Base-by-base conservation (phyloP, 2,797 vertebrate species). In the Pygocentrus nattereri region DNA sequence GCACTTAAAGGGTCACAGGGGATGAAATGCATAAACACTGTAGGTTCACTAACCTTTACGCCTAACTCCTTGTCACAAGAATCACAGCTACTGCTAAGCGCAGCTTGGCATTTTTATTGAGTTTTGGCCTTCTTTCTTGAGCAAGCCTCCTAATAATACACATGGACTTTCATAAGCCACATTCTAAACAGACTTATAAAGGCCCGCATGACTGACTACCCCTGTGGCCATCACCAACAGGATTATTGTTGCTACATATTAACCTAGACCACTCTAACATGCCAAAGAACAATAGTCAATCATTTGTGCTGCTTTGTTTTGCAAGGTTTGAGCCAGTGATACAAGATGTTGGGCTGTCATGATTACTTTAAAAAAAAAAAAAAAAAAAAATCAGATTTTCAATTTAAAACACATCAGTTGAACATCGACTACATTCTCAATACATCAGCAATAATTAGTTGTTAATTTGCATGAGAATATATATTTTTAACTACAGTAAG, bases 231-330 rank as follows among this genome's bases (percentile, higher is more conserved):
- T 16, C 50, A 47, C 6, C 7, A 3, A 50, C n/a, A 44, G 41
- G 25, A 58, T n/a, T 50, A 50, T 15, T 38, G 41, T 13, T 74
- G 58, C 65, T 68, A 72, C 64, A 47, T 27, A 56, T 76, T 82
- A 75, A 50, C 68, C 58, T 15, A 13, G 23, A 44, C 67, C 30
- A 25, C 47, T 79, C 58, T 67, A 72, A 83, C 47, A 49, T 67
- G 64, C 67, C 34, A 11, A 76, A 69, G 74, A 6, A 75, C 76
- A 16, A 59, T n/a, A 61, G 81, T 79, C 84, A 85, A 84, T 84
- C n/a, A 74, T 81, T 85, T 70, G 34, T 77, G 58, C 61, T 30
- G 31, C 16, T 16, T 59, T 54, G 62, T 76, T 67, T 50, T 62
- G 30, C 56, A 81, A 82, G 78, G 62, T 65, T 68, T 49, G 74